A percentile compares a stretch with the other conserved stretches of the same genome.
These are phyloP conservation scores for Sapayoa aenigma DNA, from an alignment of 2,113 vertebrate species.

Conservation along the genomic window DNA sequence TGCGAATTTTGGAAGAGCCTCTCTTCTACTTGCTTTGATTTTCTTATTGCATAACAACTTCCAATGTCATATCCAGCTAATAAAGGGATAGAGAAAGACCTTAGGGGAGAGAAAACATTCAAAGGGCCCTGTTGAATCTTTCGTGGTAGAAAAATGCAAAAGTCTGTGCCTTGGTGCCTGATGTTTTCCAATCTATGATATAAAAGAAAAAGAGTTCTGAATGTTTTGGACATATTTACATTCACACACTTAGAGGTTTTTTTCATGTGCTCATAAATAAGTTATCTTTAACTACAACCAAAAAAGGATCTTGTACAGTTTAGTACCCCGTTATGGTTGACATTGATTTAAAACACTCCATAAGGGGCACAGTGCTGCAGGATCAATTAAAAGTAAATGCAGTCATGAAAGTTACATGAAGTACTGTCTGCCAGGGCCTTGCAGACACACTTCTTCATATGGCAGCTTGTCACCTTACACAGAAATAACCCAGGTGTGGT, in stretches of 20 bases:
- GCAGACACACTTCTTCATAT: background rate
- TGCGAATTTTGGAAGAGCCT: background rate
- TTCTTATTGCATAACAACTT: background rate
- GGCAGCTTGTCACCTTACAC: background rate
- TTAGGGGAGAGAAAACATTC: background rate
- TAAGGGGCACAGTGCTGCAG: background rate
- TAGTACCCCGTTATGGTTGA: conserved; percentile 28
- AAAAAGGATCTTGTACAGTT: conserved; percentile 24
- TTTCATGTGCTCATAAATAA: conserved; percentile 29
- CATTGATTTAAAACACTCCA: conserved; percentile 43
- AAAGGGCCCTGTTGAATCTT: background rate
- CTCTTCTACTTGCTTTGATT: background rate
- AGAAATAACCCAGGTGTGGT: background rate
- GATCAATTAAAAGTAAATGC: conserved; percentile 43
- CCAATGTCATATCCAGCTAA: background rate
- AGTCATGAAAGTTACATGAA: conserved; percentile 55
- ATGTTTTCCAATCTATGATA: background rate
- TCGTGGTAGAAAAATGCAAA: background rate
- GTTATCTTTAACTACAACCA: conserved; percentile 25
- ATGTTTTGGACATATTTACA: conserved; percentile 1
- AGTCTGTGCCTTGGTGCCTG: background rate
- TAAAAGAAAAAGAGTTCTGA: background rate
- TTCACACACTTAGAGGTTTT: background rate
- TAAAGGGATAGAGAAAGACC: background rate
- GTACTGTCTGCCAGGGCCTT: background rate